Conservation (phyloP, 2,797 vertebrate species). For the Sebastes miniatus region DNA sequence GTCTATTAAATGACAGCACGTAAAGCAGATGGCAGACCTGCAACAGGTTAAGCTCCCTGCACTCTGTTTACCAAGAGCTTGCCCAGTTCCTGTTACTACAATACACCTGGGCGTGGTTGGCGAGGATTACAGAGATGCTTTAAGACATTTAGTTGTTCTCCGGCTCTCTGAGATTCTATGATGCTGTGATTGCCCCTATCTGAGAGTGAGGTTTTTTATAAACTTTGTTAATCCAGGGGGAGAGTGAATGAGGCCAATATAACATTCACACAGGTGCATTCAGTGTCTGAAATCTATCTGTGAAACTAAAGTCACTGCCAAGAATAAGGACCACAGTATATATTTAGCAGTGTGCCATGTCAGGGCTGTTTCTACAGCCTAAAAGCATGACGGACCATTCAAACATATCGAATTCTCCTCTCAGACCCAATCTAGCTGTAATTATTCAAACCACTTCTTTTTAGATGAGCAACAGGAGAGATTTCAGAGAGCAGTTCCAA, state of each 20-base stretch:
- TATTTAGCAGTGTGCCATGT: not conserved
- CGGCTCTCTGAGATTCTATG: not conserved
- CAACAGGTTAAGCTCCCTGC: conserved; percentile 31
- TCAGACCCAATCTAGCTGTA: not conserved
- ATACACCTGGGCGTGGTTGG: not conserved
- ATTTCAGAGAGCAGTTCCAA: too few species aligned
- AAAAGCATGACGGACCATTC: not conserved
- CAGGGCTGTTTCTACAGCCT: not conserved
- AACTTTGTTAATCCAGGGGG: not conserved
- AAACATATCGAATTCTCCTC: too few species aligned
- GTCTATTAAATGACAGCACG: not conserved
- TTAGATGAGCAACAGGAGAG: not conserved
- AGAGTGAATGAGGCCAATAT: not conserved
- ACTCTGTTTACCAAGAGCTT: conserved; percentile 15
- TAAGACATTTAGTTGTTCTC: not conserved
- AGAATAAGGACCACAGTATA: not conserved
- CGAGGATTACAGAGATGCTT: conserved; percentile 11
- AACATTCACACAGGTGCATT: not conserved
- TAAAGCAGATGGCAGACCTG: not conserved
- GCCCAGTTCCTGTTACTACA: not conserved
- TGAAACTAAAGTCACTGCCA: not conserved
- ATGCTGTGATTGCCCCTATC: not conserved
- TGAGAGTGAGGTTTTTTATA: not conserved
- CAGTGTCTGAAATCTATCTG: not conserved
- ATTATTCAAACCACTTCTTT: not conserved